Conservation (phyloP, 2,113 vertebrate genomes). For the Tachysurus vachellii region DNA sequence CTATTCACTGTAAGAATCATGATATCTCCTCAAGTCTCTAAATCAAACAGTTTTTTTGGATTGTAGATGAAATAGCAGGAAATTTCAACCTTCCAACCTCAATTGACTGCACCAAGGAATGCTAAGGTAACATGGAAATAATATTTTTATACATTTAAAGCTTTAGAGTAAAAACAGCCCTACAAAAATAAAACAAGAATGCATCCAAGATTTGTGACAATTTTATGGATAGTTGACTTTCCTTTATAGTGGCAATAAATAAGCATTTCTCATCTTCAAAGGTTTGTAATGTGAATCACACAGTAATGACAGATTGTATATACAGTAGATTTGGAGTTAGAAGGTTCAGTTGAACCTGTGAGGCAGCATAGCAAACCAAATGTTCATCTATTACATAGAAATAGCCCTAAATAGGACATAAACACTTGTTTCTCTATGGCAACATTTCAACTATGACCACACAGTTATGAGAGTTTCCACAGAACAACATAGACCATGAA, state of each 20-base stretch:
- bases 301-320: neutral
- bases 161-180: neutral
- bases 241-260: slow-evolving; percentile 57
- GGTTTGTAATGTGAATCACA: slow-evolving; percentile 51
- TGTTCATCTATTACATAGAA: slow-evolving; percentile 14
- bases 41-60: neutral
- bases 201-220: slow-evolving; percentile 14
- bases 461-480: neutral
- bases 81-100: neutral
- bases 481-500: slow-evolving; percentile 18
- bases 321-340: slow-evolving; percentile 13
- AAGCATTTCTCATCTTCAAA: slow-evolving; percentile 28
- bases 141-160: neutral
- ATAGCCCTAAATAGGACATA: neutral
- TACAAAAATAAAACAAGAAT: slow-evolving; percentile 1
- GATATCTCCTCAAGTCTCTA: neutral
- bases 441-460: slow-evolving; percentile 2
- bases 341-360: neutral
- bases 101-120: neutral
- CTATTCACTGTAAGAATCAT: neutral
- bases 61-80: neutral
- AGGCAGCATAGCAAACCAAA: slow-evolving; percentile 15
- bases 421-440: neutral
- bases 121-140: neutral
- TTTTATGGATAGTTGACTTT: slow-evolving; percentile 47